Percentiles rank a stretch among this genome's conserved stretches.
phyloP scores from a whole-genome alignment of 37 sponge, comb jelly and placozoan species.

The Tethya wilhelma region DNA sequence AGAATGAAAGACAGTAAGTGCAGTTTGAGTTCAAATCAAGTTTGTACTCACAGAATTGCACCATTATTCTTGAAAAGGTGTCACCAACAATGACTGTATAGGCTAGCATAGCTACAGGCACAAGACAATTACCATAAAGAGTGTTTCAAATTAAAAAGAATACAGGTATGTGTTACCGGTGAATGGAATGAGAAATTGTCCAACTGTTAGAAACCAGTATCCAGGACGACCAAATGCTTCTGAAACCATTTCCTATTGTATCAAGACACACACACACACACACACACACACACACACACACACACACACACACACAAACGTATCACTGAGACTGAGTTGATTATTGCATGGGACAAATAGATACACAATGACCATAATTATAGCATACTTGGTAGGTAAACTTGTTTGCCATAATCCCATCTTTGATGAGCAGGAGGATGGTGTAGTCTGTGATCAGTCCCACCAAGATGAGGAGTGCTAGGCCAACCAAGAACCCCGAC shows the following conservation, averaged over 20 bases:
- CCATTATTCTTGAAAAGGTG: not conserved
- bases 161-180: slow-evolving; percentile 44
- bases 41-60: not conserved
- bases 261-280: not conserved
- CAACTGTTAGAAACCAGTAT: slow-evolving; percentile 33
- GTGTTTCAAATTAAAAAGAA: not conserved
- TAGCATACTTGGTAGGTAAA: slow-evolving; percentile 45
- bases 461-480: slow-evolving; percentile 44
- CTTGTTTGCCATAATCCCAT: slow-evolving; percentile 31
- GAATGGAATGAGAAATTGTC: slow-evolving; percentile 63
- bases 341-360: not conserved
- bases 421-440: slow-evolving; percentile 52
- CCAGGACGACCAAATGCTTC: slow-evolving; percentile 60
- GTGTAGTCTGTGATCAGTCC: slow-evolving; percentile 66
- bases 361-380: not conserved
- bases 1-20: not conserved
- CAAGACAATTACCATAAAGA: too few relatives aligned
- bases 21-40: not conserved
- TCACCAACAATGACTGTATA: not conserved
- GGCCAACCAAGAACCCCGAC: slow-evolving; percentile 55
- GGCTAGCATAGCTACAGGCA: not conserved
- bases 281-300: too few relatives aligned
- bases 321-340: too few relatives aligned
- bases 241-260: slow-evolving; percentile 57
- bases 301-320: too few relatives aligned